Percentiles rank a stretch among this genome's conserved stretches.
Conservation (phyloP, 2,113 vertebrate species). For the Ammodytes marinus region DNA sequence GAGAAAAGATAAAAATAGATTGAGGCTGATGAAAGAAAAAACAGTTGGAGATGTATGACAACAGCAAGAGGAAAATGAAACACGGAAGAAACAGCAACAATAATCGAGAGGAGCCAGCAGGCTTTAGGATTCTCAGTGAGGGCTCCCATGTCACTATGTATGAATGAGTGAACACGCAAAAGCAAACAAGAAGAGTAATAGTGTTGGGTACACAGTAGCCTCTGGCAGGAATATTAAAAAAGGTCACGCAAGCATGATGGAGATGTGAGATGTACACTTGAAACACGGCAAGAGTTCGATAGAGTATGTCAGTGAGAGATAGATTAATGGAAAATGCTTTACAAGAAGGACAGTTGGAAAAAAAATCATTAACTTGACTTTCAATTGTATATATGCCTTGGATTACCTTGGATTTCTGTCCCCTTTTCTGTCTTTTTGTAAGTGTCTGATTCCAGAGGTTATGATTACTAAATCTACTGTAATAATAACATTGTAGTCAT, state of each 20-base stretch:
- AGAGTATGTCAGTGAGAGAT: conserved; percentile 19
- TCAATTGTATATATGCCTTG: too few relatives aligned
- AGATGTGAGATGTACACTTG: conserved; percentile 32
- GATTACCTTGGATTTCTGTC: too few relatives aligned
- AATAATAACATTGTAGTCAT: too few relatives aligned
- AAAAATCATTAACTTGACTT: background rate
- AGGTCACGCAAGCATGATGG: conserved; percentile 62
- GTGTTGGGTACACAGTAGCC: conserved; percentile 43
- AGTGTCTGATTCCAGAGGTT: too few relatives aligned
- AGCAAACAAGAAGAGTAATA: conserved; percentile 49
- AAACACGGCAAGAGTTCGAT: conserved; percentile 3
- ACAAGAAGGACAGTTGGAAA: background rate
- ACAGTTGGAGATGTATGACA: conserved; percentile 23
- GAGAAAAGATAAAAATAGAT: conserved; percentile 46
- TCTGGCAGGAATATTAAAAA: conserved; percentile 58
- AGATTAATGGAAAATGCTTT: conserved; percentile 26
- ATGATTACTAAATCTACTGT: too few relatives aligned
- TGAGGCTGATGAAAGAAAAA: conserved; percentile 43
- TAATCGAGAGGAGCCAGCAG: conserved; percentile 32
- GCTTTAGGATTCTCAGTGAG: conserved; percentile 24
- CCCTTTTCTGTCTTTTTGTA: too few relatives aligned
- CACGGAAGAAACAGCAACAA: conserved; percentile 23
- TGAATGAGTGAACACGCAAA: conserved; percentile 27
- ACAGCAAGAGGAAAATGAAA: conserved; percentile 45
- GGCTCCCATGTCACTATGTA: conserved; percentile 41